Conservation (phyloP, 2,113 vertebrate genomes). For the Paramormyrops kingsleyae region DNA sequence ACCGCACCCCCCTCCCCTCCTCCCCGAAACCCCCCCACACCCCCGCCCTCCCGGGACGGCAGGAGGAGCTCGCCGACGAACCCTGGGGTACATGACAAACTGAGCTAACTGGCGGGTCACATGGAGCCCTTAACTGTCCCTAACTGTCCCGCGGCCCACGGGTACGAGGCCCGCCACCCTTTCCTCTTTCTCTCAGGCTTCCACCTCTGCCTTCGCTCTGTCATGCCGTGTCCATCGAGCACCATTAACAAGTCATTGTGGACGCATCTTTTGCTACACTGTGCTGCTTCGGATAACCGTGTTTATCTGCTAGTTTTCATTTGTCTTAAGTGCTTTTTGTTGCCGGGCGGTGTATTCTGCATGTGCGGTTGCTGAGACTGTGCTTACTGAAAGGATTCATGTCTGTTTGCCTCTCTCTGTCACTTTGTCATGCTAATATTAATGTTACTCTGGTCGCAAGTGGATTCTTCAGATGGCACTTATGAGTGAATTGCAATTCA, state of each 20-base stretch:
- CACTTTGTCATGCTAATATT: not conserved
- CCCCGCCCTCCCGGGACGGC: conserved; percentile 57
- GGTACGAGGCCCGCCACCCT: conserved; percentile 56
- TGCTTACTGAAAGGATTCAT: not conserved
- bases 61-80: conserved; percentile 58
- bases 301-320: not conserved
- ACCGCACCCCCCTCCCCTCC: conserved; percentile 18
- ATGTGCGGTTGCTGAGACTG: conserved; percentile 12
- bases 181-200: conserved; percentile 4
- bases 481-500: not conserved
- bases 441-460: not conserved
- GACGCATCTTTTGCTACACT: not conserved
- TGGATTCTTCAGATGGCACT: not conserved
- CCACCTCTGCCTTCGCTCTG: not conserved
- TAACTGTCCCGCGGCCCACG: conserved; percentile 29
- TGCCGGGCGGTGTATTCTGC: conserved; percentile 13
- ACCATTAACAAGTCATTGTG: not conserved
- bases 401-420: conserved; percentile 40
- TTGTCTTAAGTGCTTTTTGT: not conserved
- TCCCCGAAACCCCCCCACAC: conserved; percentile 43
- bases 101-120: not conserved
- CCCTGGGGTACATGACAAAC: conserved; percentile 51
- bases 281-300: not conserved
- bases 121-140: conserved; percentile 44
- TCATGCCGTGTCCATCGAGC: not conserved